Base-by-base conservation (phyloP, 2,888 invertebrate species). In the Gastracanthus pulcherrimus region DNA sequence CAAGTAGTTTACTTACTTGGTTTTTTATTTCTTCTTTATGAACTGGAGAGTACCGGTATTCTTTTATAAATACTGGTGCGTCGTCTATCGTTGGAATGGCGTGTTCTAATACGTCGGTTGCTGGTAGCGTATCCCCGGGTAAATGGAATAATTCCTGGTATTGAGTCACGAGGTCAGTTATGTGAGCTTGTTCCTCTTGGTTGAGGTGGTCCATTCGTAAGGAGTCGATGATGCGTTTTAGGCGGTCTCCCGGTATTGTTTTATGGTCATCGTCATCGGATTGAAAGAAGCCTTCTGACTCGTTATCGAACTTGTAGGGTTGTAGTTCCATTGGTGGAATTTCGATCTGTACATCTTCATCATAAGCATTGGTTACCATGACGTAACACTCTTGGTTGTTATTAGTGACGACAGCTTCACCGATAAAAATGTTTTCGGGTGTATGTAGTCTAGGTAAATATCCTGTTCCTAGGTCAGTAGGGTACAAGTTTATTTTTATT, bases 11-110 rank as follows among this genome's bases (percentile, higher is more conserved):
- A n/a, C n/a, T n/a, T n/a, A n/a, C n/a, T n/a, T n/a, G n/a, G n/a
- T n/a, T n/a, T n/a, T n/a, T n/a, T n/a, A n/a, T n/a, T n/a, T n/a
- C n/a, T n/a, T n/a, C n/a, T n/a, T n/a, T n/a, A n/a, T n/a, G n/a
- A n/a, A n/a, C n/a, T n/a, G n/a, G 29, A 86, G 74, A 0, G 64
- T 72, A 4, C 86, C n/a, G n/a, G 34, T 84, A 86, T 16, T 83
- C 66, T 75, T 84, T 82, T 19, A 81, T n/a, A n/a, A n/a, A n/a
- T n/a, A n/a, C n/a, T n/a, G n/a, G n/a, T n/a, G n/a, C n/a, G n/a
- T n/a, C n/a, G n/a, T n/a, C n/a, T n/a, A n/a, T n/a, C n/a, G n/a
- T n/a, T n/a, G n/a, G n/a, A n/a, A n/a, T n/a, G n/a, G n/a, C n/a
- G n/a, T n/a, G n/a, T n/a, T n/a, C n/a, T n/a, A n/a, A n/a, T n/a